A percentile compares a stretch with the other conserved stretches of the same genome.
Evolutionary conservation across 2,888 invertebrate species (phyloP).

Genomic region (Acleris cristana): DNA sequence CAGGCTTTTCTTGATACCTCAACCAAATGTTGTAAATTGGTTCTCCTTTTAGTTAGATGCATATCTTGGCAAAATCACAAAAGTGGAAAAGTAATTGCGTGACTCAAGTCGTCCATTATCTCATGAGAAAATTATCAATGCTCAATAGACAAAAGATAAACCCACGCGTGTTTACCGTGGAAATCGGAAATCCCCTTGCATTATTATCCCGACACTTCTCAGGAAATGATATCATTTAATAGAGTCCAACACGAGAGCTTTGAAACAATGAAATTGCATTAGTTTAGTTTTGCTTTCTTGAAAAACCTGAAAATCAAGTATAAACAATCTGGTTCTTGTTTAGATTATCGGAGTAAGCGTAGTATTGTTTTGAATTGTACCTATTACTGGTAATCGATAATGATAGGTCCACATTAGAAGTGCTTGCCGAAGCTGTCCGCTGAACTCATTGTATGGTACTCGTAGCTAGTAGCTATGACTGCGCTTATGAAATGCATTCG

Average conservation of each 20-base stretch:
- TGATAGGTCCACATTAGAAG: constrained; percentile 9
- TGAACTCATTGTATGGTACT: constrained; percentile 32
- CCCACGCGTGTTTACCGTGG: constrained; percentile 58
- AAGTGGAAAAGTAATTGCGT: constrained; percentile 50
- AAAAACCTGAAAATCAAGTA: constrained; percentile 72
- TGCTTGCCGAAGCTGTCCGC: constrained; percentile 18
- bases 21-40: neutral
- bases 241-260: constrained; percentile 47
- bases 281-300: constrained; percentile 63
- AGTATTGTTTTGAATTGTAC: constrained; percentile 58
- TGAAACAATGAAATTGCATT: constrained; percentile 65
- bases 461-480: constrained; percentile 16
- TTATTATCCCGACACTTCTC: constrained; percentile 71
- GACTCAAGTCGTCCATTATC: constrained; percentile 57
- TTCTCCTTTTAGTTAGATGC: neutral
- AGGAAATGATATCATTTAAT: constrained; percentile 60
- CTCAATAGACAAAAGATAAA: constrained; percentile 63
- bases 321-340: constrained; percentile 65
- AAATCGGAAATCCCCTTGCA: constrained; percentile 77
- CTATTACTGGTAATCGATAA: constrained; percentile 22
- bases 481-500: constrained; percentile 40
- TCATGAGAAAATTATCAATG: constrained; percentile 64
- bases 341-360: constrained; percentile 57
- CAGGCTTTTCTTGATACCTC: neutral
- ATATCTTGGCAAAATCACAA: constrained; percentile 15